These are phyloP conservation scores for Luperina testacea DNA, from an alignment of 2,888 invertebrate species.

Conservation along the genomic window DNA sequence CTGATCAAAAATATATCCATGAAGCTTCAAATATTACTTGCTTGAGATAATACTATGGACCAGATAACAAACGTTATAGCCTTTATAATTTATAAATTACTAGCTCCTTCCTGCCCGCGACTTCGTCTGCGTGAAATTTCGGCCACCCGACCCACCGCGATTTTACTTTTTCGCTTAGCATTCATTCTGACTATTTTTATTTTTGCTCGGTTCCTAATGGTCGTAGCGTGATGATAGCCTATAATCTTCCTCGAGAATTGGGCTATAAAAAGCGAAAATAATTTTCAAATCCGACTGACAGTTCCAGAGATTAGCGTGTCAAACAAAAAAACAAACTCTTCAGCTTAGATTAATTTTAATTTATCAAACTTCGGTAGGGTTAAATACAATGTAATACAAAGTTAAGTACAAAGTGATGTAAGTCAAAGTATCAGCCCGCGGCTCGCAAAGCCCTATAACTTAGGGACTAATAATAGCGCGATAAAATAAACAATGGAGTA, in stretches of 20 bases:
- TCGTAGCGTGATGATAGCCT: background rate
- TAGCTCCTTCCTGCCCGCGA: no score
- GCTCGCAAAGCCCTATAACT: conserved; percentile 7
- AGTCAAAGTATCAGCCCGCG: conserved; percentile 16
- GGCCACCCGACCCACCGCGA: background rate
- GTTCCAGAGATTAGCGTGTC: background rate
- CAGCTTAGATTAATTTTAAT: background rate
- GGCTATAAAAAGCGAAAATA: background rate
- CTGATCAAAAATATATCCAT: background rate
- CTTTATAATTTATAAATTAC: background rate
- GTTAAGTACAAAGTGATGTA: conserved; percentile 7
- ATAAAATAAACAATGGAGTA: conserved; percentile 55
- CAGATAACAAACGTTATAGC: background rate
- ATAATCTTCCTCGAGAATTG: background rate
- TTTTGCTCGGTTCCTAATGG: background rate
- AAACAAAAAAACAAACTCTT: no score
- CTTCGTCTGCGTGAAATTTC: background rate
- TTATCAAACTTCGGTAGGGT: background rate
- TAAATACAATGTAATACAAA: conserved; percentile 3
- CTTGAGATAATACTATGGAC: background rate
- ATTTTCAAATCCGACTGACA: no score
- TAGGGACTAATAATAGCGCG: conserved; percentile 22
- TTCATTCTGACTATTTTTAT: background rate
- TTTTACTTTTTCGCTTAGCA: background rate
- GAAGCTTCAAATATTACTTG: background rate